Percentiles rank a stretch among this genome's conserved stretches.
Conservation (phyloP, 2,797 vertebrate genomes). For the Chrysocyon brachyurus region DNA sequence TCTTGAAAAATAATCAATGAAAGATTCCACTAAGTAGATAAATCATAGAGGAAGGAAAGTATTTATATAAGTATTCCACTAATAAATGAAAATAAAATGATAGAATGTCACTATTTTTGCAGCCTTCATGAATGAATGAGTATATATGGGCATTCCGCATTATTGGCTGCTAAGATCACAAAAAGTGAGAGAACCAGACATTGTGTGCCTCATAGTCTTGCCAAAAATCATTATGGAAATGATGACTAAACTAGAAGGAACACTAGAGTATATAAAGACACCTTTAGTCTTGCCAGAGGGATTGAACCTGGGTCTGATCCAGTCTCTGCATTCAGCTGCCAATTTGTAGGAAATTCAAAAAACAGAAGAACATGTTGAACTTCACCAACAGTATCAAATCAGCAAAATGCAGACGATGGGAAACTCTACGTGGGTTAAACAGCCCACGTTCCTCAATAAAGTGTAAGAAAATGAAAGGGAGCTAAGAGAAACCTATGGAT, state of each 20-base stretch:
- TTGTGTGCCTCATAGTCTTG: background rate
- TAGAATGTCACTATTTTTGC: background rate
- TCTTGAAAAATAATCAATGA: background rate
- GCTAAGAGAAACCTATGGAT: background rate
- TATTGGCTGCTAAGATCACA: conserved; percentile 9
- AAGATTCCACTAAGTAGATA: background rate
- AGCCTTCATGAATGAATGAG: background rate
- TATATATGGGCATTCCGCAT: background rate
- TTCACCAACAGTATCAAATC: background rate
- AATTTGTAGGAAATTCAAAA: conserved; percentile 61
- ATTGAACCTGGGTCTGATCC: conserved; percentile 33
- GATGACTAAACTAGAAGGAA: background rate
- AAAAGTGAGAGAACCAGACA: conserved; percentile 17
- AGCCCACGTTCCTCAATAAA: background rate
- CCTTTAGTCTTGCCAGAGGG: conserved; percentile 1
- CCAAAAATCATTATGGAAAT: conserved; percentile 60
- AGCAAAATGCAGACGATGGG: background rate
- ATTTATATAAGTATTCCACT: background rate
- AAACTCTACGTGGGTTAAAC: background rate
- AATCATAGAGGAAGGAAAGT: background rate
- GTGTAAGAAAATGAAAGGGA: background rate
- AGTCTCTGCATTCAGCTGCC: conserved; percentile 26
- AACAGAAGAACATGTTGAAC: background rate
- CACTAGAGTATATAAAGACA: background rate
- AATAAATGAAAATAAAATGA: conserved; percentile 32